Evolutionary conservation across 1,140 invertebrate genomes (phyloP), one percentile per base, ranked within the genome.

Genomic region (Pachyrhynchus sulphureomaculatus): DNA sequence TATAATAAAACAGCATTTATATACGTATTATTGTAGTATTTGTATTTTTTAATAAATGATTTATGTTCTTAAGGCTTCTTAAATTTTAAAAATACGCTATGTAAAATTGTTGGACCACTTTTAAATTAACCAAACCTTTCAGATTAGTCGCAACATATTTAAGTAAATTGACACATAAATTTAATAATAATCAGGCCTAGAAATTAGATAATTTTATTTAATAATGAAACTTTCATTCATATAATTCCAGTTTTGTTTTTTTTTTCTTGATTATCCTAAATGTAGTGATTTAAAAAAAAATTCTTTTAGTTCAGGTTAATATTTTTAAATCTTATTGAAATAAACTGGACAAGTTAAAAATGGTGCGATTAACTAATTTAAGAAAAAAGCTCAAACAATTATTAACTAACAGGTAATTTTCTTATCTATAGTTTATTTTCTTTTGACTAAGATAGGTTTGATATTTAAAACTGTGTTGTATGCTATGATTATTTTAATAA

Each of bases 401-500:
- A 66, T 69, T 67, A 57, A 72, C 69, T 68, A 72, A 68, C 70
- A 65, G 63, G 64, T 69, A 62, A 64, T 55, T 70, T 68, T 63
- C 39, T 71, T 64, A 56, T 64, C 62, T 62, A 60, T 66, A 65
- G 66, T 71, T 64, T 71, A 67, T 61, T 68, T 68, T 68, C 47
- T 65, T 57, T 60, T 64, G 67, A 68, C 52, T 66, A 59, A 69
- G 13, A 37, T 62, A 62, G 44, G 52, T 56, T 62, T 37, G 53
- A 62, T 20, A 49, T 62, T 58, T 39, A 39, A 62, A 71, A 75
- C 68, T 73, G 68, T 73, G 73, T 75, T 75, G 71, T 73, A 73
- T 60, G 72, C 70, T 73, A 72, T 55, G 53, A 71, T 65, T 66
- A 70, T 73, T 75, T 73, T 69, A 75, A 72, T 74, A 70, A 72